Base-by-base conservation (phyloP, 2,888 invertebrate species). In the Amblyteles armatorius region DNA sequence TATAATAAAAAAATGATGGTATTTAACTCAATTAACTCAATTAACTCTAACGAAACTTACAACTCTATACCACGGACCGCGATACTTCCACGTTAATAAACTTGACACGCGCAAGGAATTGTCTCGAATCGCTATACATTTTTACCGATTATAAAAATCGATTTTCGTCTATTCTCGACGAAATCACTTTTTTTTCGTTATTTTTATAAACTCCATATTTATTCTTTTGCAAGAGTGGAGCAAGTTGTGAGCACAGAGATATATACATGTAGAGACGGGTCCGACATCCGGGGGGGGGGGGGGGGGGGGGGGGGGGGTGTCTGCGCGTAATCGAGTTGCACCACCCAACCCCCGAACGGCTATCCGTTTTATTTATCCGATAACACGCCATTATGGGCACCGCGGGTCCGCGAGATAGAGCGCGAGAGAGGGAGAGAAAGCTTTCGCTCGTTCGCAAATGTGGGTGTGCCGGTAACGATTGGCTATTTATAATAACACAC, bases 291-390 rank as follows among this genome's bases (percentile, higher is more conserved):
- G 50, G 60, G 33, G 50, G 50, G 63, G 33, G 50, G 55, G 63
- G 33, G 50, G 55, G 63, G 33, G 50, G 55, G 50, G 33, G 50
- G 55, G 48, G 89, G 91, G 91, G 74, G 89, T 90, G 91, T 91
- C 91, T 90, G 91, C 90, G 92, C 91, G 91, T 93, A 93, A 93
- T 93, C 92, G 93, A 92, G 92, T 92, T 91, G 87, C 89, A 91
- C 91, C 90, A 77, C 72, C 82, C 79, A 72, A 52, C 76, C 71
- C 76, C 57, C 57, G 71, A 68, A 85, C 89, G 91, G 91, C 92
- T 93, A 92, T 93, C 92, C 91, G 91, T 93, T 93, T 93, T 93
- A 94, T 94, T 94, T 93, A 93, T 93, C 93, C 93, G 93, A 93
- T 94, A 93, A 93, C 92, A 92, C 93, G 93, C 93, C 92, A 92